Percentiles rank a stretch among this genome's conserved stretches.
phyloP scores from a whole-genome alignment of 2,888 invertebrate species.

The Lingula anatina region DNA sequence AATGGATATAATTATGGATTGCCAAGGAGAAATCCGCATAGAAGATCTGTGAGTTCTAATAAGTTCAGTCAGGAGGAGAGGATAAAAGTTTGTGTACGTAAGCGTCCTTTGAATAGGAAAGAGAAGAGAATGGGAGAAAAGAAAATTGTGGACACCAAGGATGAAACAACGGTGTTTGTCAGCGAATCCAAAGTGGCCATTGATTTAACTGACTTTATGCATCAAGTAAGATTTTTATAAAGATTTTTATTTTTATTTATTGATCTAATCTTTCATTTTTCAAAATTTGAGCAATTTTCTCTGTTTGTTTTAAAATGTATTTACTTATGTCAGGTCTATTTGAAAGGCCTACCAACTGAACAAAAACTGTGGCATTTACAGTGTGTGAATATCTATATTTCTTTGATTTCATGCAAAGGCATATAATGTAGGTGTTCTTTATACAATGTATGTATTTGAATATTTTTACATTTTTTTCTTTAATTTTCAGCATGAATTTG shows the following conservation, averaged over 20 bases:
- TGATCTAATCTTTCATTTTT: not conserved
- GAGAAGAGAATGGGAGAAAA: constrained; percentile 34
- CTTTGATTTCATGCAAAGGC: too few relatives aligned
- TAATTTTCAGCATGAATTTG: constrained; percentile 44
- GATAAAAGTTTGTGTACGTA: constrained; percentile 46
- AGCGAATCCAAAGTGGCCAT: constrained; percentile 45
- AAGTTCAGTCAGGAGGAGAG: constrained; percentile 30
- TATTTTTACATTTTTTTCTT: too few relatives aligned
- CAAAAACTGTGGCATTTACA: too few relatives aligned
- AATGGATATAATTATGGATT: constrained; percentile 49
- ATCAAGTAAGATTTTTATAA: constrained; percentile 31
- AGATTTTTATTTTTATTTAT: not conserved
- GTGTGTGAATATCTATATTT: too few relatives aligned
- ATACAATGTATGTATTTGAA: not conserved
- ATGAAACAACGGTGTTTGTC: constrained; percentile 30
- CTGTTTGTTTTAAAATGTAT: not conserved
- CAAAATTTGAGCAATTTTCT: not conserved
- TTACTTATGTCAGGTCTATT: too few relatives aligned
- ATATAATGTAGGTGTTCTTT: too few relatives aligned
- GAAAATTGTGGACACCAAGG: constrained; percentile 28
- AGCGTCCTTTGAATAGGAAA: constrained; percentile 36
- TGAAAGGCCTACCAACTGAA: too few relatives aligned
- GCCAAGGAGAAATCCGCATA: constrained; percentile 21
- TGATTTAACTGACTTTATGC: constrained; percentile 42
- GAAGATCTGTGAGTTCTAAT: too few relatives aligned